Percentiles rank a stretch among this genome's conserved stretches.
phyloP scores from a whole-genome alignment of 2,888 invertebrate genomes.

The Himalopsyche tibetana region DNA sequence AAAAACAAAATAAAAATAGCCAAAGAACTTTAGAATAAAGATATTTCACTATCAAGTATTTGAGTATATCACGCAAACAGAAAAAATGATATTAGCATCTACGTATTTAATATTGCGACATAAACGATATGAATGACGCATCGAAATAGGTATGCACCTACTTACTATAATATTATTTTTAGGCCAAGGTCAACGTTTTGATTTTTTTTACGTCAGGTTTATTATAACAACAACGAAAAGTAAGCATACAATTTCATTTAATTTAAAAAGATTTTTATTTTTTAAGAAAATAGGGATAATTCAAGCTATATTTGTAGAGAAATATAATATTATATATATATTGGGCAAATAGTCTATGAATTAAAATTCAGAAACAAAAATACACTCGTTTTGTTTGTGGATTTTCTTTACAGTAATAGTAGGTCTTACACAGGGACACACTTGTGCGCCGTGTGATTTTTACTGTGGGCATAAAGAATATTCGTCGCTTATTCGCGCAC shows the following conservation, averaged over 20 bases:
- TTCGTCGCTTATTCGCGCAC: too few relatives aligned
- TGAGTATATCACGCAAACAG: neutral
- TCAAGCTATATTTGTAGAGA: neutral
- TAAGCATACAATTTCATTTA: too few relatives aligned
- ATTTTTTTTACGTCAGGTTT: neutral
- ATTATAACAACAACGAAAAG: too few relatives aligned
- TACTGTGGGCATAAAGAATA: too few relatives aligned
- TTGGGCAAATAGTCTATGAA: neutral
- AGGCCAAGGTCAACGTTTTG: neutral
- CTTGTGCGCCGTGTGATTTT: too few relatives aligned
- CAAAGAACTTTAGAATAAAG: neutral
- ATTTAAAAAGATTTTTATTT: neutral
- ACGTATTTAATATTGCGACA: neutral
- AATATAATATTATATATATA: neutral
- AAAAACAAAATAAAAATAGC: constrained; percentile 18
- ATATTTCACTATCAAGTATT: neutral
- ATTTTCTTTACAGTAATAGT: too few relatives aligned
- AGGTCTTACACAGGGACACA: too few relatives aligned
- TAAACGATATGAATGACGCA: neutral
- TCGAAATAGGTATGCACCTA: neutral
- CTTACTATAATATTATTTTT: neutral
- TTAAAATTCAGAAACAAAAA: too few relatives aligned
- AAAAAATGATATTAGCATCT: neutral
- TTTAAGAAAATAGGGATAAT: neutral
- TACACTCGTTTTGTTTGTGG: too few relatives aligned